Conservation (phyloP, 1,140 invertebrate species). For the Vanessa tameamea region DNA sequence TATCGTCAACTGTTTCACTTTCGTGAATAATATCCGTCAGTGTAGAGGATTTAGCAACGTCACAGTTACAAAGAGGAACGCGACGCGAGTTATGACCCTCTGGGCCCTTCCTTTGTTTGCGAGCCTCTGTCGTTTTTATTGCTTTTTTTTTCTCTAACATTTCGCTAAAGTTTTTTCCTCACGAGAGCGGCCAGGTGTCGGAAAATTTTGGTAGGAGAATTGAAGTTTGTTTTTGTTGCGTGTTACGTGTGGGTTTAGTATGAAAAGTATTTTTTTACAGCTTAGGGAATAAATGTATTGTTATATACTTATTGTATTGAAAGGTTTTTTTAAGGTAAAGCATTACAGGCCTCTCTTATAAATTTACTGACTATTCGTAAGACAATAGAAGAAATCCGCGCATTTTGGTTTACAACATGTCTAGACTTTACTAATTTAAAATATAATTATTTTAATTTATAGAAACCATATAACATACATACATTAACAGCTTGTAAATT, state of each 20-base stretch:
- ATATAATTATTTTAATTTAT: too few species aligned
- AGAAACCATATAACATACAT: too few species aligned
- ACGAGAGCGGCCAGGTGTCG: constrained; percentile 33
- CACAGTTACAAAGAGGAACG: constrained; percentile 62
- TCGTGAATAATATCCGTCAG: constrained; percentile 52
- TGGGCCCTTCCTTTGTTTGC: constrained; percentile 65
- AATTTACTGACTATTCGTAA: too few species aligned
- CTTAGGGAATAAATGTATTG: not conserved
- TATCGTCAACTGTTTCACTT: constrained; percentile 18
- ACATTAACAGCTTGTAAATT: too few species aligned
- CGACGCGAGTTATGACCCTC: constrained; percentile 63
- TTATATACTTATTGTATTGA: not conserved
- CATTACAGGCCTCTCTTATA: too few species aligned
- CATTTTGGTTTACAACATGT: too few species aligned
- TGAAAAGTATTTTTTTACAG: not conserved
- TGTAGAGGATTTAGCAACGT: constrained; percentile 53
- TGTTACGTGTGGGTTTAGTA: constrained; percentile 6
- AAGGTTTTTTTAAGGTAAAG: too few species aligned
- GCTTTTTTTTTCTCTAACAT: constrained; percentile 44
- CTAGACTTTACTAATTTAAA: too few species aligned
- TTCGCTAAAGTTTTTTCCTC: constrained; percentile 29
- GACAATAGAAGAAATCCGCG: too few species aligned
- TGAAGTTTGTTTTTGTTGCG: constrained; percentile 16
- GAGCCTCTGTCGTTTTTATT: constrained; percentile 48
- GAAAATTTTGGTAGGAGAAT: constrained; percentile 14